phyloP scores from a whole-genome alignment of 2,888 invertebrate species.

The Drosophila nr. perissopoda region DNA sequence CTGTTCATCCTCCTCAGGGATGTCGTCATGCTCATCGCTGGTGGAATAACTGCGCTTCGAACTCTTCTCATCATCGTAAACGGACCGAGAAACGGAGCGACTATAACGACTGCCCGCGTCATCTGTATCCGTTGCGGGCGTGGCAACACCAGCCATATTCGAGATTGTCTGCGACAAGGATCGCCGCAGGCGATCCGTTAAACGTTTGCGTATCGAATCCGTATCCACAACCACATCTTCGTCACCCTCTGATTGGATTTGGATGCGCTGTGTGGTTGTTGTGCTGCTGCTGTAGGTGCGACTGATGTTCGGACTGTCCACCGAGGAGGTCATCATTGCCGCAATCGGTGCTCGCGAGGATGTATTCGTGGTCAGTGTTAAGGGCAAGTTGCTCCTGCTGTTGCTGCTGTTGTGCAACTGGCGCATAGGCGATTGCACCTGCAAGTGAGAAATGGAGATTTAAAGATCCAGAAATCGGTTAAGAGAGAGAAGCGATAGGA shows the following conservation, averaged over 20 bases:
- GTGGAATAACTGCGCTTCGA: conserved; percentile 81
- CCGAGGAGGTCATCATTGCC: conserved; percentile 66
- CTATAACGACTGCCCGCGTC: conserved; percentile 74
- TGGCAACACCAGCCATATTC: conserved; percentile 60
- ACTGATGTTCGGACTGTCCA: conserved; percentile 71
- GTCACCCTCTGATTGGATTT: conserved; percentile 74
- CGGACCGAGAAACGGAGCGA: conserved; percentile 80
- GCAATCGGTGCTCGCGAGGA: conserved; percentile 59
- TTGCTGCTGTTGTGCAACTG: conserved; percentile 1
- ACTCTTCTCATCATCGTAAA: conserved; percentile 83
- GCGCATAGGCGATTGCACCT: conserved; percentile 53
- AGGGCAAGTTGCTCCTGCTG: conserved; percentile 64
- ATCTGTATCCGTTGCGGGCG: conserved; percentile 61
- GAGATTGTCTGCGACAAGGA: conserved; percentile 82
- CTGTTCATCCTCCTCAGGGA: conserved; percentile 56
- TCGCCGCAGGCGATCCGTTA: conserved; percentile 82
- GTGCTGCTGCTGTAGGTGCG: conserved; percentile 71
- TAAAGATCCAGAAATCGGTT: neutral
- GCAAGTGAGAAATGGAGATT: neutral
- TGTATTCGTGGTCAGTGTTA: conserved; percentile 77
- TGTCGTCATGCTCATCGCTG: conserved; percentile 65
- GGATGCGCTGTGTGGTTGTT: conserved; percentile 77
- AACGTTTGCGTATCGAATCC: conserved; percentile 79
- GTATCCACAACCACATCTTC: conserved; percentile 66
- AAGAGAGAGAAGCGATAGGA: neutral